Conservation (phyloP, 2,113 vertebrate genomes). For the Oryzias melastigma region DNA sequence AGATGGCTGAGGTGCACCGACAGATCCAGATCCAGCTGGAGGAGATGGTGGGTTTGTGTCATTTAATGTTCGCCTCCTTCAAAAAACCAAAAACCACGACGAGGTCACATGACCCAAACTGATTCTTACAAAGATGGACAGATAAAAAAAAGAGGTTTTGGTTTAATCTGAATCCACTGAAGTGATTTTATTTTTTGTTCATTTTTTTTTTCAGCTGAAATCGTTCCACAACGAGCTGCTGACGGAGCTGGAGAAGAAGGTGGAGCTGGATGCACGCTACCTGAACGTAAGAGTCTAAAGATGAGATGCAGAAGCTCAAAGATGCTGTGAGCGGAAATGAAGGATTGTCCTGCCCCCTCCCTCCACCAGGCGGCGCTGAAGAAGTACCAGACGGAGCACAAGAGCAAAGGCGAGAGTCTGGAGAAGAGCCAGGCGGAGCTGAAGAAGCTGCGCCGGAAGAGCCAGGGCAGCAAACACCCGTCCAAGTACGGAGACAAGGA, state of each 20-base stretch:
- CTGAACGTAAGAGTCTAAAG: slow-evolving; percentile 84
- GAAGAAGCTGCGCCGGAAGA: slow-evolving; percentile 97
- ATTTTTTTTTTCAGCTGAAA: slow-evolving; percentile 82
- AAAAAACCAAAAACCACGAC: too few species aligned
- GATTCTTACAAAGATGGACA: too few species aligned
- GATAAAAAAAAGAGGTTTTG: too few species aligned
- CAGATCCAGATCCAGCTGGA: slow-evolving; percentile 98
- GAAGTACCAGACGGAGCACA: slow-evolving; percentile 96
- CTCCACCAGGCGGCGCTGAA: slow-evolving; percentile 89
- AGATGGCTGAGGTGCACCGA: slow-evolving; percentile 98
- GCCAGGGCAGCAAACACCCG: slow-evolving; percentile 95
- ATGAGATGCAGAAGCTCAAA: too few species aligned
- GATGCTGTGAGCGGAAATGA: not conserved
- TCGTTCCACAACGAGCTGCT: slow-evolving; percentile 97
- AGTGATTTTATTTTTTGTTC: not conserved
- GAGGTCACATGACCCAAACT: too few species aligned
- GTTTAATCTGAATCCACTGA: too few species aligned
- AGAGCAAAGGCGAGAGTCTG: slow-evolving; percentile 90
- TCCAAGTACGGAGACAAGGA: slow-evolving; percentile 97
- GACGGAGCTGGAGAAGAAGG: slow-evolving; percentile 97
- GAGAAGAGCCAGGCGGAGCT: slow-evolving; percentile 95
- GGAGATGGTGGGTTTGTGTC: slow-evolving; percentile 98
- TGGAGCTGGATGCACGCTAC: slow-evolving; percentile 94
- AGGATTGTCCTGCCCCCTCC: slow-evolving; percentile 39
- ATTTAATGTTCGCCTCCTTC: too few species aligned